Evolutionary conservation across 2,113 vertebrate species (phyloP).

Genomic region (Pelecanus crispus): DNA sequence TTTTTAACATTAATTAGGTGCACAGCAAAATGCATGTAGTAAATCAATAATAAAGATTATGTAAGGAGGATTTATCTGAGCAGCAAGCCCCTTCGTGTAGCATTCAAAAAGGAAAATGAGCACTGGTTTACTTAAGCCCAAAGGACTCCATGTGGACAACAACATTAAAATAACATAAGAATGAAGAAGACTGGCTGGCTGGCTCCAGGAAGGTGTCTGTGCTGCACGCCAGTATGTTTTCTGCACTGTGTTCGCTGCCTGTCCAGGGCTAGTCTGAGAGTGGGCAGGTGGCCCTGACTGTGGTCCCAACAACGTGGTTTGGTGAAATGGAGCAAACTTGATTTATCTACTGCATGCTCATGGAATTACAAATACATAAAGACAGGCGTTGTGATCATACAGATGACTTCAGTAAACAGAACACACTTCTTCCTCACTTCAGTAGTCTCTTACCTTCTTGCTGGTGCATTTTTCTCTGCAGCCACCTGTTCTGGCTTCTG

Average conservation of each 20-base stretch:
- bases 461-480: not conserved
- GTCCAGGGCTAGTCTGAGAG: not conserved
- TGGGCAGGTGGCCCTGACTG: not conserved
- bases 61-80: not conserved
- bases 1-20: conserved; percentile 22
- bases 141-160: not conserved
- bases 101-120: not conserved
- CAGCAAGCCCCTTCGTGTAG: not conserved
- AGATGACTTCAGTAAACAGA: not conserved
- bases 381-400: not conserved
- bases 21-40: not conserved
- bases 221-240: not conserved
- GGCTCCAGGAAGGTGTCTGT: not conserved
- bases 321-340: not conserved
- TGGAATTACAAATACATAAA: not conserved
- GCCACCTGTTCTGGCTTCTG: not conserved
- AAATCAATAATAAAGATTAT: conserved; percentile 33
- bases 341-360: not conserved
- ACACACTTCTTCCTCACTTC: not conserved
- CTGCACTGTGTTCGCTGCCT: not conserved
- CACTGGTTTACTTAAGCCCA: not conserved
- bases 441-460: not conserved
- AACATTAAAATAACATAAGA: not conserved
- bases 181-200: not conserved
- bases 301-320: not conserved